Evolutionary conservation across 2,888 invertebrate species (phyloP), one percentile per base, ranked within the genome.

Genomic region (Pseudococcus longispinus): DNA sequence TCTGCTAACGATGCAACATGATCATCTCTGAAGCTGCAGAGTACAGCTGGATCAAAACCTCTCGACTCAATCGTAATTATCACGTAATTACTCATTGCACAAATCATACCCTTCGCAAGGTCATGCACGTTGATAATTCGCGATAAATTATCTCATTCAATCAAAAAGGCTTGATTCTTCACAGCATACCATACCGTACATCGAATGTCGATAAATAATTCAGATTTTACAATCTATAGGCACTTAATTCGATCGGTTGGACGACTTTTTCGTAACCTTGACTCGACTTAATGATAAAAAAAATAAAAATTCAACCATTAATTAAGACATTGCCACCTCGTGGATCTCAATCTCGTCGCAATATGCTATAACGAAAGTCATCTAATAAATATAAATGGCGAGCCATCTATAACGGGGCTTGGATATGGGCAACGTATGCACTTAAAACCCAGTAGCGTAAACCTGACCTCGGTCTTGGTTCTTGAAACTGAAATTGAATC

Each of bases 381-480:
- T 51, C 51, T 51, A 51, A 51, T 51, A 51, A 51, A 51, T 51
- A 51, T 51, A 51, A 51, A 23, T 70, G 11, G 51, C 51, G 4
- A 18, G 51, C 51, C 51, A 51, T 51, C 51, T 74, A 37, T 37
- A 29, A 74, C 74, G 74, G 37, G n/a, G 32, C 13, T 51, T 15
- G n/a, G 6, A 46, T 4, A 51, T 46, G 44, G 15, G 44, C 44
- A 51, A n/a, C 13, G 51, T 51, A 65, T 26, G 65, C 32, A 74
- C 74, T 74, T 74, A 74, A 74, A 74, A 74, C 74, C 74, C 74
- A 74, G 74, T 74, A 74, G 74, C 74, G 29, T 74, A 29, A 32
- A 74, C 74, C 74, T 74, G 74, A 74, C 74, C 74, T 74, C 74
- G 74, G 32, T 74, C 74, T 74, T 74, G 74, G 74, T 74, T 74